Percentiles rank a stretch among this genome's conserved stretches.
These are phyloP conservation scores for Sitophilus oryzae DNA, from an alignment of 1,140 invertebrate genomes.

Conservation along the genomic window DNA sequence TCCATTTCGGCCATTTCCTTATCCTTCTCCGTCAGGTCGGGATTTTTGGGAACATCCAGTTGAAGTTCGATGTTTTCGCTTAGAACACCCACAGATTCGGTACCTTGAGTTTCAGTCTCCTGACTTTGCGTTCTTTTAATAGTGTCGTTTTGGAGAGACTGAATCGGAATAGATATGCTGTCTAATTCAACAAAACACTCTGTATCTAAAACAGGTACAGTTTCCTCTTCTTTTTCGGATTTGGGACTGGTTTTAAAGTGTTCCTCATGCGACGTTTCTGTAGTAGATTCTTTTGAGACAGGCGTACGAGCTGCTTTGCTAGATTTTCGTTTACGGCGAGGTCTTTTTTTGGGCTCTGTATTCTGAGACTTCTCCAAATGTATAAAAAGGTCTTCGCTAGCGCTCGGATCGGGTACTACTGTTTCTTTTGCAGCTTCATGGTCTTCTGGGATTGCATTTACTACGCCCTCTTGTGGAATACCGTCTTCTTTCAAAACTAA, in stretches of 20 bases:
- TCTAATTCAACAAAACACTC: too few species aligned
- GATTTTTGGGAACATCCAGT: conserved; percentile 26
- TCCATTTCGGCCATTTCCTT: conserved; percentile 25
- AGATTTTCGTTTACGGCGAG: neutral
- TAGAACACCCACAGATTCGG: conserved; percentile 3
- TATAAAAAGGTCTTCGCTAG: neutral
- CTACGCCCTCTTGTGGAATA: neutral
- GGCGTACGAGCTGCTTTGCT: neutral
- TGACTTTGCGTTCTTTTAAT: conserved; percentile 17
- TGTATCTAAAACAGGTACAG: too few species aligned
- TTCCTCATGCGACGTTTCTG: neutral
- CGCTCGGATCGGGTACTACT: neutral
- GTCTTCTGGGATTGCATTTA: neutral
- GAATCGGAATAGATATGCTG: too few species aligned
- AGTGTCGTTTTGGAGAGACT: neutral
- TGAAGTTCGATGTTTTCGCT: conserved; percentile 8
- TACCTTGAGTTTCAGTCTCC: conserved; percentile 21
- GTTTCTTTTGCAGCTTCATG: neutral
- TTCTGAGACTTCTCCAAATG: neutral
- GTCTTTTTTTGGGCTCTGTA: neutral
- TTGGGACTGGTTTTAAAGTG: too few species aligned
- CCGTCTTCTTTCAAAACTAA: neutral
- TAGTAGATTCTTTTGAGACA: neutral
- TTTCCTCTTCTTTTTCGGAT: too few species aligned
- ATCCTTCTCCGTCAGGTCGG: conserved; percentile 21